phyloP scores from a whole-genome alignment of 2,113 vertebrate species.

The Melanostigma gelatinosum region DNA sequence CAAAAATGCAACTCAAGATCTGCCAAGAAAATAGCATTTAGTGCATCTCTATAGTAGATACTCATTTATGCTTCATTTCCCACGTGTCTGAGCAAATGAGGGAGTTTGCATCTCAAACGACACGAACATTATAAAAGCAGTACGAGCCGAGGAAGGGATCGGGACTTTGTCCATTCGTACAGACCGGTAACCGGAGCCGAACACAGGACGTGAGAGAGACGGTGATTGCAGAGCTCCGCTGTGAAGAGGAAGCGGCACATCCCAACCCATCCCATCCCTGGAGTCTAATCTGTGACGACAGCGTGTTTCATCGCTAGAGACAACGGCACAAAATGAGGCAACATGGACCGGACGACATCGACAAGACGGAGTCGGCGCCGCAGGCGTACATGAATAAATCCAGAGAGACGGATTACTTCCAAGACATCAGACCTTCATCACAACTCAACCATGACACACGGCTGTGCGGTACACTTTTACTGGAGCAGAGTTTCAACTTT shows the following conservation, averaged over 20 bases:
- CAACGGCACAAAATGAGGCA: constrained; percentile 16
- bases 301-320: constrained; percentile 42
- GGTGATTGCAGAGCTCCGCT: constrained; percentile 28
- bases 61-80: not conserved
- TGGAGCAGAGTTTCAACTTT: not conserved
- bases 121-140: not conserved
- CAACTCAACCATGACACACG: not conserved
- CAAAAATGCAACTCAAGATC: too few relatives aligned
- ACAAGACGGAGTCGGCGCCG: not conserved
- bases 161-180: not conserved
- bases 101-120: not conserved
- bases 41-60: not conserved
- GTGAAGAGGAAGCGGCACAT: constrained; percentile 47
- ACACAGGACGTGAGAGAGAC: constrained; percentile 47
- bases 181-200: constrained; percentile 32
- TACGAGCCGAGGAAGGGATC: constrained; percentile 8
- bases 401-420: constrained; percentile 33
- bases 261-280: constrained; percentile 50
- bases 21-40: too few relatives aligned
- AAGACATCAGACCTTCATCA: constrained; percentile 18
- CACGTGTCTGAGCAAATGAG: not conserved
- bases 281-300: constrained; percentile 56
- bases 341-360: constrained; percentile 16
- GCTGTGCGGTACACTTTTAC: not conserved
- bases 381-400: not conserved